phyloP scores from a whole-genome alignment of 2,888 invertebrate genomes.

The Epicampocera succincta region DNA sequence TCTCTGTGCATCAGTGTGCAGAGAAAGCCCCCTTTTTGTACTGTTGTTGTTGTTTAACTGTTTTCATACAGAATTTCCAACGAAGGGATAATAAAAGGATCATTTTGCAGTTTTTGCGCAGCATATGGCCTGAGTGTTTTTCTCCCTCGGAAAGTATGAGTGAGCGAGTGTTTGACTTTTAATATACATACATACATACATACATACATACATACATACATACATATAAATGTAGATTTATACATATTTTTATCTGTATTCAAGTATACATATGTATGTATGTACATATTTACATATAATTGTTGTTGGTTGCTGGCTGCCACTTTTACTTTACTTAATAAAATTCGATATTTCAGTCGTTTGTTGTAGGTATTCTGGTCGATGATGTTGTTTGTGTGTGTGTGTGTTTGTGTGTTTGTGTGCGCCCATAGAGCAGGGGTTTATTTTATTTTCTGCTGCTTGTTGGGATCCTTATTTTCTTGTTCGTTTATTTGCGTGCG shows the following conservation, averaged over 20 bases:
- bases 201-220: not conserved
- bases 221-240: no score
- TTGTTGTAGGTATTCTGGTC: not conserved
- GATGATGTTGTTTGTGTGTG: slow-evolving; percentile 13
- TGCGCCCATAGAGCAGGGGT: slow-evolving; percentile 22
- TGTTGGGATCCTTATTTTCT: slow-evolving; percentile 63
- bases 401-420: not conserved
- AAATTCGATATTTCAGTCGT: slow-evolving; percentile 44
- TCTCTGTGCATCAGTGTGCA: not conserved
- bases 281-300: not conserved
- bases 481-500: slow-evolving; percentile 48
- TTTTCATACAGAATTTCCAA: slow-evolving; percentile 1
- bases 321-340: not conserved
- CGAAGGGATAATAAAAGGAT: slow-evolving; percentile 66
- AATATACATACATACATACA: not conserved
- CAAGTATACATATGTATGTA: not conserved
- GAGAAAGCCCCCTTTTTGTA: slow-evolving; percentile 27
- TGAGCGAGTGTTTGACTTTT: not conserved
- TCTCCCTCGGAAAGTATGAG: slow-evolving; percentile 36
- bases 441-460: slow-evolving; percentile 41
- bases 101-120: slow-evolving; percentile 69
- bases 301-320: slow-evolving; percentile 23
- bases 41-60: slow-evolving; percentile 21
- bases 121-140: slow-evolving; percentile 55
- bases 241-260: no score